Base-by-base conservation (phyloP, 1,140 invertebrate genomes). In the Hestina assimilis region DNA sequence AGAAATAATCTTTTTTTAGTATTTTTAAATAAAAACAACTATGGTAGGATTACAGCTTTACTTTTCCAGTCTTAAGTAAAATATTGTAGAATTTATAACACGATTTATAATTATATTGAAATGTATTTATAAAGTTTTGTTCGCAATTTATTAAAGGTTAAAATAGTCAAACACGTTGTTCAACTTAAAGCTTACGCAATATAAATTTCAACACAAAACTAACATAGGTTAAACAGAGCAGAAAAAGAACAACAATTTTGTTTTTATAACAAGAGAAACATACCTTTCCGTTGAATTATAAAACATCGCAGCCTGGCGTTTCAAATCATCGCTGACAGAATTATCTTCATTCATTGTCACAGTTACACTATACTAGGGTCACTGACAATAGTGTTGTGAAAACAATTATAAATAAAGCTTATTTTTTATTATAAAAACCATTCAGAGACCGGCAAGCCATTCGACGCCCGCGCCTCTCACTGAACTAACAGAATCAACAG, bases 251-350 rank as follows among this genome's bases (percentile, higher is more conserved):
- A 43, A 20, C 23, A 21, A 24, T n/a, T n/a, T n/a, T 38, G 4
- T 17, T 20, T 17, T 17, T 19, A 19, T n/a, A 9, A n/a, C 17
- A 17, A 8, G 6, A 23, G 17, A 47, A 26, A 56, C 75, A 55
- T 66, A 87, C 83, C 83, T 87, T 64, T 83, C 71, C 9, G 82
- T 85, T 4, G 82, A 77, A 50, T 87, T 85, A 61, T 87, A 87
- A 60, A 85, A 87, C 77, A 83, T 72, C 8, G 83, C 83, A 0
- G 83, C 83, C 41, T 87, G 83, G 9, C 83, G 65, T 50, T 87
- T 87, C 69, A 87, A 47, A 38, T 87, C 83, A 21, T 87, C 79
- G 20, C 72, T 63, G 3, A 87, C 79, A 3, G 75, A 48, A 57
- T 75, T 82, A 28, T 87, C 83, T 66, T 83, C 79, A 33, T 47